phyloP scores from a whole-genome alignment of 2,888 invertebrate species.

The Cryptocephalus primarius region DNA sequence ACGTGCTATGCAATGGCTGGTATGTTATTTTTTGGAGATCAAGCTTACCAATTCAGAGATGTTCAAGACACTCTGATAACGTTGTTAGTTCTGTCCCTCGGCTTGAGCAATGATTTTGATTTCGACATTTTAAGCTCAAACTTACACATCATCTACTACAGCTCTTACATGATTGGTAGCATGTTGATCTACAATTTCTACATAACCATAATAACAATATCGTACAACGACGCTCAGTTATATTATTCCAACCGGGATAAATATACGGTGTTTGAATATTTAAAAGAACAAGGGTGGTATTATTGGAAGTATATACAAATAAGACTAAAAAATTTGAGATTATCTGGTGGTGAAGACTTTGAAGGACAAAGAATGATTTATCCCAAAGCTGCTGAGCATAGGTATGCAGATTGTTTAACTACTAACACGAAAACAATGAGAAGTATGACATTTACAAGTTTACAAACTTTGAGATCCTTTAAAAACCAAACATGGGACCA shows the following conservation, averaged over 20 bases:
- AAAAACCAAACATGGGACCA: constrained; percentile 6
- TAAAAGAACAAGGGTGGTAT: constrained; percentile 16
- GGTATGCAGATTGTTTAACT: constrained; percentile 2
- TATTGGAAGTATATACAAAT: constrained; percentile 12
- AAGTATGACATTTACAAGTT: constrained; percentile 13
- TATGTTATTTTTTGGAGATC: constrained; percentile 3
- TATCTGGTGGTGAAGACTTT: constrained; percentile 11
- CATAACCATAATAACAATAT: constrained; percentile 18
- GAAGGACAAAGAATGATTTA: neutral
- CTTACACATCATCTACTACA: constrained; percentile 13
- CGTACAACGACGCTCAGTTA: constrained; percentile 17
- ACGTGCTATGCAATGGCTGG: constrained; percentile 6
- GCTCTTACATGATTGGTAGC: constrained; percentile 14
- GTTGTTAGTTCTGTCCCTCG: constrained; percentile 15
- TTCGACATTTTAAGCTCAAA: constrained; percentile 6
- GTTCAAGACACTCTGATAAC: constrained; percentile 10
- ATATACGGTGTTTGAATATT: constrained; percentile 14
- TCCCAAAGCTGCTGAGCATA: neutral
- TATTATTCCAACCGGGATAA: constrained; percentile 14
- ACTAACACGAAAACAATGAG: constrained; percentile 17
- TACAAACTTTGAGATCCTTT: constrained; percentile 11
- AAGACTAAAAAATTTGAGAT: constrained; percentile 8
- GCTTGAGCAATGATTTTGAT: constrained; percentile 11
- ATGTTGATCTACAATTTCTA: constrained; percentile 15
- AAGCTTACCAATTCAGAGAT: constrained; percentile 6